phyloP scores from a whole-genome alignment of 2,113 vertebrate species.

The Albula glossodonta region DNA sequence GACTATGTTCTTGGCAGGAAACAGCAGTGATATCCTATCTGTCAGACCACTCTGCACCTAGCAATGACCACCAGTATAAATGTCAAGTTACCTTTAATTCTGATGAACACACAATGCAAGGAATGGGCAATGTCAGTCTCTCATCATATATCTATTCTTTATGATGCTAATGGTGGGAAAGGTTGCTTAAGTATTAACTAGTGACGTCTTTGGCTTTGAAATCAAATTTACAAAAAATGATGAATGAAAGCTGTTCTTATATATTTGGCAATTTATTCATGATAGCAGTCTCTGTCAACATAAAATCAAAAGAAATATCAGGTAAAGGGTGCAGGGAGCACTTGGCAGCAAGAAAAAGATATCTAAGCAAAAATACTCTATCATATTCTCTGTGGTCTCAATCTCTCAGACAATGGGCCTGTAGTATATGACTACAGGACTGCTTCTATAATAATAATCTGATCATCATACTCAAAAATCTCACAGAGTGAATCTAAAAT shows the following conservation, averaged over 20 bases:
- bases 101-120: no score
- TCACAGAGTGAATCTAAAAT: no score
- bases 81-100: not conserved
- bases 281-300: conserved; percentile 57
- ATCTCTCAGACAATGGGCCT: not conserved
- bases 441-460: not conserved
- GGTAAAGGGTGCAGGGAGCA: conserved; percentile 34
- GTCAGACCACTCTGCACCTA: not conserved
- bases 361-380: no score
- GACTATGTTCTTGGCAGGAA: not conserved
- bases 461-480: not conserved
- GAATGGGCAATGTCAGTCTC: no score
- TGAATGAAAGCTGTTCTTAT: conserved; percentile 61
- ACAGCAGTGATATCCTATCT: not conserved
- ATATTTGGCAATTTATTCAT: conserved; percentile 66
- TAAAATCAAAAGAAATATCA: conserved; percentile 61
- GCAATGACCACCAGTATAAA: not conserved
- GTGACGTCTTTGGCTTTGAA: conserved; percentile 63
- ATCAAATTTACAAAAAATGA: conserved; percentile 73
- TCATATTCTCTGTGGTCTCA: conserved; percentile 31
- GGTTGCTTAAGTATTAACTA: conserved; percentile 58
- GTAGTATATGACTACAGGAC: not conserved
- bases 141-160: no score
- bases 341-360: no score
- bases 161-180: no score